These are phyloP conservation scores for Mythimna albipuncta DNA, from an alignment of 2,888 invertebrate species.

Conservation along the genomic window DNA sequence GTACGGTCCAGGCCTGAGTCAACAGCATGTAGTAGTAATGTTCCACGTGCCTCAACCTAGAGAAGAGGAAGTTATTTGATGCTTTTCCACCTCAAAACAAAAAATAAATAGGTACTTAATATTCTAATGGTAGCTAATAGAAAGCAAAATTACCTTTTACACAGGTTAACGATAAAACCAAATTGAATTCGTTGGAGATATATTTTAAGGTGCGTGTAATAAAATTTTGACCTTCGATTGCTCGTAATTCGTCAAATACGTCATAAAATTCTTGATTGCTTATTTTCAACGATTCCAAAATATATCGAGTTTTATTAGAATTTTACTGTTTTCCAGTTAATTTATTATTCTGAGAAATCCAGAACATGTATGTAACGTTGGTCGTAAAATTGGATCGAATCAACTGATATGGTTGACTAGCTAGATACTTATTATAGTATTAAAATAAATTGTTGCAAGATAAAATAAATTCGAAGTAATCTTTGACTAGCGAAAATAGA, in stretches of 20 bases:
- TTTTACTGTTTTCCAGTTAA: conserved; percentile 32
- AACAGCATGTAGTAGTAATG: no score
- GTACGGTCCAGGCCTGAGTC: no score
- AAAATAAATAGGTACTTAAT: neutral
- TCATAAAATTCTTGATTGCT: conserved; percentile 47
- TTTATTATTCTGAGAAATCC: conserved; percentile 17
- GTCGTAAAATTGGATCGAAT: conserved; percentile 20
- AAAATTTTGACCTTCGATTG: conserved; percentile 26
- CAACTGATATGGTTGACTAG: no score
- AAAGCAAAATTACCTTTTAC: conserved; percentile 14
- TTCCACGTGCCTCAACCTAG: no score
- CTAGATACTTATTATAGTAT: no score
- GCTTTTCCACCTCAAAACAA: no score
- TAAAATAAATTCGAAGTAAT: neutral
- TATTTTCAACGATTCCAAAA: conserved; percentile 34
- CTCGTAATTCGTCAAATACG: conserved; percentile 42
- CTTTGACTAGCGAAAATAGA: neutral
- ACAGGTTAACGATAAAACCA: conserved; percentile 19
- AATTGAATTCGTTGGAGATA: conserved; percentile 28
- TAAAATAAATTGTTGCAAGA: neutral
- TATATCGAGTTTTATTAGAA: conserved; percentile 33
- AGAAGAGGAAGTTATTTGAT: no score
- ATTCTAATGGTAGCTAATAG: neutral
- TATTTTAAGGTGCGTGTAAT: conserved; percentile 25
- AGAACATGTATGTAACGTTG: neutral